Evolutionary conservation across 1,140 invertebrate genomes (phyloP).

Genomic region (Sycophaga agraensis): DNA sequence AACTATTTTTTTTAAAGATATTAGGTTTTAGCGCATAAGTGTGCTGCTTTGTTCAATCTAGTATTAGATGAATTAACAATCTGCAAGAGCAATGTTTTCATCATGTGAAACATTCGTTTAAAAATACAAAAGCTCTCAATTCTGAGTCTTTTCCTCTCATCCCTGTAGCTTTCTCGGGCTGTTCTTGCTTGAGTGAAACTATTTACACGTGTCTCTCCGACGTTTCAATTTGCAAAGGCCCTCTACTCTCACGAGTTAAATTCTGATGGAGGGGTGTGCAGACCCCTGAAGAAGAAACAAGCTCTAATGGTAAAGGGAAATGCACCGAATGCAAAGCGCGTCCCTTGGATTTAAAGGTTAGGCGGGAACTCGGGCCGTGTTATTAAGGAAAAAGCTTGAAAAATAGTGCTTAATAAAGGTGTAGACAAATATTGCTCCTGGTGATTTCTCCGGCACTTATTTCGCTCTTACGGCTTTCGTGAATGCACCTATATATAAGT

Average conservation of each 20-base stretch:
- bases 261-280: neutral
- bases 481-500: too few species aligned
- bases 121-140: neutral
- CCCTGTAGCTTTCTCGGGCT: neutral
- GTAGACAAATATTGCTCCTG: slow-evolving; percentile 40
- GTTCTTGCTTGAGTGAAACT: neutral
- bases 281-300: neutral
- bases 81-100: too few species aligned
- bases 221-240: slow-evolving; percentile 1
- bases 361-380: neutral
- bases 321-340: neutral
- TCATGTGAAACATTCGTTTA: too few species aligned
- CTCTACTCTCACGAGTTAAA: neutral
- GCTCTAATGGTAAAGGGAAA: neutral
- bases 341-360: neutral
- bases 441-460: slow-evolving; percentile 32
- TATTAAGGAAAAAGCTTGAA: slow-evolving; percentile 42
- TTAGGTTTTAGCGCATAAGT: too few species aligned
- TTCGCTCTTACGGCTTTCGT: too few species aligned
- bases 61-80: neutral
- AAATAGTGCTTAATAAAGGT: slow-evolving; percentile 40
- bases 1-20: neutral
- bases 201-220: neutral
- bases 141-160: neutral
- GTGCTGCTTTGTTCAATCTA: neutral